phyloP scores from a whole-genome alignment of 1,140 invertebrate genomes.

The Ericerus pela region DNA sequence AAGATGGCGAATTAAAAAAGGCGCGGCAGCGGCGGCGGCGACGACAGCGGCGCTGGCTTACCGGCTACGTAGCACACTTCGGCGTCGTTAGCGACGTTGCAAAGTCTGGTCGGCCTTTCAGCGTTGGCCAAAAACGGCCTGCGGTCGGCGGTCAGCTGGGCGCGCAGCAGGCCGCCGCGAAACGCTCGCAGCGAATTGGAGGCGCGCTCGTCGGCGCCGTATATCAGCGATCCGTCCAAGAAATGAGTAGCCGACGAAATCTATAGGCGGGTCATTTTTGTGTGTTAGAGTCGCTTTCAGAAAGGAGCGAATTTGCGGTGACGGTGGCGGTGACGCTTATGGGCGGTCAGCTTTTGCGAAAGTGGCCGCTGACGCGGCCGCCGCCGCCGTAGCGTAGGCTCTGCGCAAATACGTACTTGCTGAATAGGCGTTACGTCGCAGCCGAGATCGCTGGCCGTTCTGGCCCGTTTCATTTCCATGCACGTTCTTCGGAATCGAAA shows the following conservation, averaged over 20 bases:
- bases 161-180: constrained; percentile 40
- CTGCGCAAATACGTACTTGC: constrained; percentile 21
- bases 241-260: constrained; percentile 54
- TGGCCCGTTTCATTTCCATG: constrained; percentile 55
- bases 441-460: constrained; percentile 25
- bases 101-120: constrained; percentile 12
- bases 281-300: too few relatives aligned
- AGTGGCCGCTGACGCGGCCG: too few relatives aligned
- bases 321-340: too few relatives aligned
- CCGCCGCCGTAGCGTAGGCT: too few relatives aligned
- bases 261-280: constrained; percentile 33
- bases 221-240: constrained; percentile 54
- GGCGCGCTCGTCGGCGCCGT: constrained; percentile 46
- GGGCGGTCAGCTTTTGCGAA: too few relatives aligned
- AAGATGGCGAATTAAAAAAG: too few relatives aligned
- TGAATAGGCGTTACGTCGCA: constrained; percentile 20
- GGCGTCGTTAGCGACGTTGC: constrained; percentile 11
- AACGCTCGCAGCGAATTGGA: constrained; percentile 37
- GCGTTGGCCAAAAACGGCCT: constrained; percentile 15
- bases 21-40: too few relatives aligned
- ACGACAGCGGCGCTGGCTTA: neutral
- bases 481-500: constrained; percentile 50
- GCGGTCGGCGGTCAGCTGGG: constrained; percentile 22
- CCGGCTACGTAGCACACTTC: constrained; percentile 22
- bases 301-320: too few relatives aligned